These are phyloP conservation scores for Pammene aurita DNA, from an alignment of 2,888 invertebrate species.

Conservation along the genomic window DNA sequence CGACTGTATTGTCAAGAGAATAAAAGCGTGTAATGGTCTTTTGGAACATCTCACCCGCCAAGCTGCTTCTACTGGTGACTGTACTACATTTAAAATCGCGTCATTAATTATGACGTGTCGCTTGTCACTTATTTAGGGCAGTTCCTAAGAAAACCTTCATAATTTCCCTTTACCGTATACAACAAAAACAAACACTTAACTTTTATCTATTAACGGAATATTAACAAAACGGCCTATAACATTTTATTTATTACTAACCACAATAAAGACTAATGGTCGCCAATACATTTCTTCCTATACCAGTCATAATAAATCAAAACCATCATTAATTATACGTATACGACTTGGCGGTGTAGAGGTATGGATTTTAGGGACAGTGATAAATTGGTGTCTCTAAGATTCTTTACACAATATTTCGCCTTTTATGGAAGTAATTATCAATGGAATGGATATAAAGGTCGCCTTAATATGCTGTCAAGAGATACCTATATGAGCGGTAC, in stretches of 20 bases:
- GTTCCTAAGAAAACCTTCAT: background rate
- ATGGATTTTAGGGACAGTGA: constrained; percentile 50
- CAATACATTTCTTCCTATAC: constrained; percentile 51
- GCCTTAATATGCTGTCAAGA: background rate
- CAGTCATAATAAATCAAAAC: constrained; percentile 59
- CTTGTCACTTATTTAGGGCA: background rate
- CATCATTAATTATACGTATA: constrained; percentile 59
- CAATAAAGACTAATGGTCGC: constrained; percentile 44
- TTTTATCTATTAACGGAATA: constrained; percentile 17
- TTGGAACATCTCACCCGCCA: too few species aligned
- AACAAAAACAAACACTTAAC: constrained; percentile 10
- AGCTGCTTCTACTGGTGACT: too few species aligned
- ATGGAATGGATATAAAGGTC: background rate
- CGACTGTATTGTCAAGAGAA: too few species aligned
- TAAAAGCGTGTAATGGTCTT: too few species aligned
- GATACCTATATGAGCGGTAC: background rate
- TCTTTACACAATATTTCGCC: constrained; percentile 40
- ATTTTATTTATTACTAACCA: constrained; percentile 29
- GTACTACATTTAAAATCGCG: too few species aligned
- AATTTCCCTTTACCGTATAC: background rate
- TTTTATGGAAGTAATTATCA: constrained; percentile 26
- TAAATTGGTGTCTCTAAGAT: constrained; percentile 46
- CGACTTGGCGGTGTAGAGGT: constrained; percentile 49
- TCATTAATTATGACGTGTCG: background rate
- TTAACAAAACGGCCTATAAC: constrained; percentile 27